A percentile compares a stretch with the other conserved stretches of the same genome.
phyloP scores from a whole-genome alignment of 1,140 invertebrate genomes.

The Paramacrobiotus metropolitanus region DNA sequence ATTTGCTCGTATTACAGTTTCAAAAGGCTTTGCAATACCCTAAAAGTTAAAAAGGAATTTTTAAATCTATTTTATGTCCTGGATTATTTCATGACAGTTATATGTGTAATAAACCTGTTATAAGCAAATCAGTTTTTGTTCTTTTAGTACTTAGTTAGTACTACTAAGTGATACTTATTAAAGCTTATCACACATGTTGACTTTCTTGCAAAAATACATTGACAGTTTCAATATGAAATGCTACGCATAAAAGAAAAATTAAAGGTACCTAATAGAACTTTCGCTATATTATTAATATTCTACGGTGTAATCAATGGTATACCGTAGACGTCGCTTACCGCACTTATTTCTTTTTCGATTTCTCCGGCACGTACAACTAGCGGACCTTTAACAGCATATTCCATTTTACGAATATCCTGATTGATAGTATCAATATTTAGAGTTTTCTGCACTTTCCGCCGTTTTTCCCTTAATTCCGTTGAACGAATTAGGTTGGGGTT shows the following conservation, averaged over 20 bases:
- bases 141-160: too few species aligned
- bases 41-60: slow-evolving; percentile 21
- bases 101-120: too few species aligned
- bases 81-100: too few species aligned
- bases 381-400: slow-evolving; percentile 81
- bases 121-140: too few species aligned
- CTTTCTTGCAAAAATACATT: not conserved
- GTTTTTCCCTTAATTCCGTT: too few species aligned
- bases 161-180: not conserved
- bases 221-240: not conserved
- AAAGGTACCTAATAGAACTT: not conserved
- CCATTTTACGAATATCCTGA: slow-evolving; percentile 67
- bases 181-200: not conserved
- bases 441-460: slow-evolving; percentile 14
- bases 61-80: too few species aligned
- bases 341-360: slow-evolving; percentile 32
- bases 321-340: too few species aligned
- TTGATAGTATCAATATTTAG: slow-evolving; percentile 66
- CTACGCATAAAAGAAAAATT: not conserved
- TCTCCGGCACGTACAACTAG: slow-evolving; percentile 49
- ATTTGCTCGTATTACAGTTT: slow-evolving; percentile 85
- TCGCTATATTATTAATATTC: not conserved
- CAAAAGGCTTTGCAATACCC: slow-evolving; percentile 53
- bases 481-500: too few species aligned
- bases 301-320: too few species aligned